Conservation (phyloP, 2,888 invertebrate species). For the Silvanus unidentatus region DNA sequence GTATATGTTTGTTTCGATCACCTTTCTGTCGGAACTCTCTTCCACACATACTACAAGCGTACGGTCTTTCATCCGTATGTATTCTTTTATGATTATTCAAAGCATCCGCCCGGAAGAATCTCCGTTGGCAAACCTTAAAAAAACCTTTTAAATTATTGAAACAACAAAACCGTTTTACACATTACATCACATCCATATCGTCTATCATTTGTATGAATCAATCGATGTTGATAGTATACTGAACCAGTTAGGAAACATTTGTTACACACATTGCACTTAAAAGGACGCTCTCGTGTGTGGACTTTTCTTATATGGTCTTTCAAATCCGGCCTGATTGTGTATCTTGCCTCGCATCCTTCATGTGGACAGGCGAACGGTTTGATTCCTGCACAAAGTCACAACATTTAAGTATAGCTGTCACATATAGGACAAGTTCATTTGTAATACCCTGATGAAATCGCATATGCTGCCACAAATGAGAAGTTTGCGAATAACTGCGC, state of each 20-base stretch:
- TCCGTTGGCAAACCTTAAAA: constrained; percentile 51
- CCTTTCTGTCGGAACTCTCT: constrained; percentile 53
- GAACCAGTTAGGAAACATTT: constrained; percentile 59
- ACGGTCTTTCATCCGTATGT: constrained; percentile 56
- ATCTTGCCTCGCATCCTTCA: constrained; percentile 55
- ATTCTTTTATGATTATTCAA: constrained; percentile 58
- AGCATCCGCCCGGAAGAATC: constrained; percentile 60
- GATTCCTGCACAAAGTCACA: constrained; percentile 47
- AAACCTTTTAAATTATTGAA: neutral
- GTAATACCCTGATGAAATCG: constrained; percentile 56
- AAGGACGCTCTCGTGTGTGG: constrained; percentile 58
- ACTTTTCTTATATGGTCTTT: constrained; percentile 60
- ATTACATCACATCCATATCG: constrained; percentile 57
- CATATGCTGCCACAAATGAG: constrained; percentile 61
- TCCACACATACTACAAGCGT: constrained; percentile 50
- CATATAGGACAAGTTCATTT: no score
- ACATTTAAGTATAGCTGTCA: neutral
- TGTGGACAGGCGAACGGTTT: constrained; percentile 58
- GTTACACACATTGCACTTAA: constrained; percentile 56
- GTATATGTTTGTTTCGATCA: constrained; percentile 53
- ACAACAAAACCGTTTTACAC: neutral
- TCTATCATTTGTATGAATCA: constrained; percentile 58
- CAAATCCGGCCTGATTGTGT: constrained; percentile 58
- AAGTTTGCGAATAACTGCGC: constrained; percentile 57
- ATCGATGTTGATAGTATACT: constrained; percentile 58